phyloP scores from a whole-genome alignment of 2,888 invertebrate species.

The Meiosimyza decipiens region DNA sequence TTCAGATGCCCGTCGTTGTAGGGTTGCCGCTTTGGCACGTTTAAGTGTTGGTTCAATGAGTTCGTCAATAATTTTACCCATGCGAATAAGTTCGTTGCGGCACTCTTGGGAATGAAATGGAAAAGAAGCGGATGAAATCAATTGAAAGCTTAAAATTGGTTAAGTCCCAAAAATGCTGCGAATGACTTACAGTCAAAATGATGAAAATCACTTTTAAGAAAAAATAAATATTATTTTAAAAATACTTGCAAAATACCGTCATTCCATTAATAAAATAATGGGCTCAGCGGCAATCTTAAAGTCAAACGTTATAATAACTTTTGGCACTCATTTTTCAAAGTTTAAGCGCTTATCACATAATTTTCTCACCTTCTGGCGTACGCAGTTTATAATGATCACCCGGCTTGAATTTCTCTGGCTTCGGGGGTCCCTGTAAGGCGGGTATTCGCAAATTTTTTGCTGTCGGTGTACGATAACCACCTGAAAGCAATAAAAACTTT shows the following conservation, averaged over 20 bases:
- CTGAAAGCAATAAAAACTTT: constrained; percentile 37
- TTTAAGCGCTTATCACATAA: not conserved
- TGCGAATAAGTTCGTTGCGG: constrained; percentile 60
- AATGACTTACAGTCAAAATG: too few relatives aligned
- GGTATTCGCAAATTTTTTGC: constrained; percentile 55
- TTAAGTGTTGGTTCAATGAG: constrained; percentile 58
- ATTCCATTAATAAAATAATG: too few relatives aligned
- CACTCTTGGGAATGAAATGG: constrained; percentile 50
- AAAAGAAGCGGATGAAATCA: not conserved
- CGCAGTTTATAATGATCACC: constrained; percentile 63
- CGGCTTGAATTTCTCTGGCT: constrained; percentile 50
- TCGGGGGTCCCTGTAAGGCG: constrained; percentile 46
- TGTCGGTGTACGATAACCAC: constrained; percentile 52
- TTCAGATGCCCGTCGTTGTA: constrained; percentile 39
- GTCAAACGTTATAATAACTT: too few relatives aligned
- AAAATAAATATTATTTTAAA: too few relatives aligned
- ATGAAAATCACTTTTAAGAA: too few relatives aligned
- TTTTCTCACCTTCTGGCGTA: constrained; percentile 58
- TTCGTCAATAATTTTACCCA: constrained; percentile 62
- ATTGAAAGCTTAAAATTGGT: not conserved
- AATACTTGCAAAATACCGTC: too few relatives aligned
- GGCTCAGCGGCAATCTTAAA: too few relatives aligned
- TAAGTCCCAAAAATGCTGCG: too few relatives aligned
- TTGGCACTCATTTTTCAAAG: too few relatives aligned
- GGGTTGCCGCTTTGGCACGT: constrained; percentile 38